A percentile compares a stretch with the other conserved stretches of the same genome.
Evolutionary conservation across 2,113 vertebrate genomes (phyloP).

Genomic region (Paradisaea rubra): DNA sequence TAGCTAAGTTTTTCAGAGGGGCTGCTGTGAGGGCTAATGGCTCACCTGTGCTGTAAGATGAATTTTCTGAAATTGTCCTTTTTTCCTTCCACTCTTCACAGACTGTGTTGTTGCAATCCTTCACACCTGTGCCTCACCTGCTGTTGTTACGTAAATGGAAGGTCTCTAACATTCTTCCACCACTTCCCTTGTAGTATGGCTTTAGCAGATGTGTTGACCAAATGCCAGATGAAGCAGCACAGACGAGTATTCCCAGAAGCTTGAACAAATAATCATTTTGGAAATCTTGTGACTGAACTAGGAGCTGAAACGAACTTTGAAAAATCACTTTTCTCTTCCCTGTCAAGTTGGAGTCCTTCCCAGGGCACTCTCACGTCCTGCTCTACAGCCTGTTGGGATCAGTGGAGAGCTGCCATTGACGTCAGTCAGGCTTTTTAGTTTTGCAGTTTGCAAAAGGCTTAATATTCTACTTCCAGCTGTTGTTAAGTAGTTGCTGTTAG

Average conservation of each 20-base stretch:
- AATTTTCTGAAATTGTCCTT: not conserved
- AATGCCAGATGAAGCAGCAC: not conserved
- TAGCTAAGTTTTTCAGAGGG: not conserved
- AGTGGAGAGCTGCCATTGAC: not conserved
- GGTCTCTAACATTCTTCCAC: not conserved
- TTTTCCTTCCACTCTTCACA: not conserved
- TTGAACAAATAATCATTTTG: not conserved
- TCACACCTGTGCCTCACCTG: not conserved
- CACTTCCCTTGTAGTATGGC: not conserved
- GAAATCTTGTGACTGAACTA: not conserved
- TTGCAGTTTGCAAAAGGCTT: not conserved
- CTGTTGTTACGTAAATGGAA: not conserved
- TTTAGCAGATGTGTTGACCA: not conserved
- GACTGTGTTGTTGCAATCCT: not conserved
- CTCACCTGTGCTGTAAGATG: not conserved
- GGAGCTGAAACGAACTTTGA: not conserved
- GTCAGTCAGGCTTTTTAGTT: not conserved
- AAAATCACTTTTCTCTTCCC: not conserved
- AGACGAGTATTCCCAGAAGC: not conserved
- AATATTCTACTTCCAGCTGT: not conserved
- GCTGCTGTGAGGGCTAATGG: not conserved
- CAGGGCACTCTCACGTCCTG: not conserved
- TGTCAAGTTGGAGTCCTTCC: slow-evolving; percentile 9
- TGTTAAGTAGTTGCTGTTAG: not conserved
- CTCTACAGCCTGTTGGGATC: not conserved